A percentile compares a stretch with the other conserved stretches of the same genome.
These are phyloP conservation scores for Prunella himalayana DNA, from an alignment of 2,113 vertebrate species.

Conservation along the genomic window DNA sequence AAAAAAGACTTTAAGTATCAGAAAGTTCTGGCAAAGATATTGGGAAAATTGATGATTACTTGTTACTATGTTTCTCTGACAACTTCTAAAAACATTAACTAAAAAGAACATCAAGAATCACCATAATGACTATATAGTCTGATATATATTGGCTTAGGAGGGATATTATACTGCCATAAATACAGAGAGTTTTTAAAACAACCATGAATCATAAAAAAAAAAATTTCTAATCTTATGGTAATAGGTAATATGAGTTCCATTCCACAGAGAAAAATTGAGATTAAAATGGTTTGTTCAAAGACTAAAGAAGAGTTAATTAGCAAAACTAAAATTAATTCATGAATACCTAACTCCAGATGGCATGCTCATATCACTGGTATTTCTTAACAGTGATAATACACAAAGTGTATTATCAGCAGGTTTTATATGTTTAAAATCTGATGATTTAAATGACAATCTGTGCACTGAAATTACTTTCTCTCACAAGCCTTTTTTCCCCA, in stretches of 20 bases:
- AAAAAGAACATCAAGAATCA: neutral
- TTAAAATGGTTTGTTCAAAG: neutral
- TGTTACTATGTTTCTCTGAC: neutral
- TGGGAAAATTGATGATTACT: neutral
- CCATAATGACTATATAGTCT: neutral
- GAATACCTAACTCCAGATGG: neutral
- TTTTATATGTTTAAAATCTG: neutral
- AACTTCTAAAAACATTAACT: neutral
- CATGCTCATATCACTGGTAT: neutral
- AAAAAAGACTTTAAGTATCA: neutral
- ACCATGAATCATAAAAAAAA: neutral
- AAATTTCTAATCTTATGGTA: neutral
- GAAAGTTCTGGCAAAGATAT: neutral
- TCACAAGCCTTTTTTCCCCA: neutral
- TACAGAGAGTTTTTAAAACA: neutral
- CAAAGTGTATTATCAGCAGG: neutral
- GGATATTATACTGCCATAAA: neutral
- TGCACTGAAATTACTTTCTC: neutral
- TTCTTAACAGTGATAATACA: neutral
- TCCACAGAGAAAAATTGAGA: neutral
- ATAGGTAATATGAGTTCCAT: neutral
- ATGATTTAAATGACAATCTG: neutral
- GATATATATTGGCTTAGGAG: neutral
- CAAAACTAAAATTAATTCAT: neutral
- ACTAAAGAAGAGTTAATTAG: neutral